Conservation (phyloP, 2,888 invertebrate species). For the Dyspetes luteomarginatus region DNA sequence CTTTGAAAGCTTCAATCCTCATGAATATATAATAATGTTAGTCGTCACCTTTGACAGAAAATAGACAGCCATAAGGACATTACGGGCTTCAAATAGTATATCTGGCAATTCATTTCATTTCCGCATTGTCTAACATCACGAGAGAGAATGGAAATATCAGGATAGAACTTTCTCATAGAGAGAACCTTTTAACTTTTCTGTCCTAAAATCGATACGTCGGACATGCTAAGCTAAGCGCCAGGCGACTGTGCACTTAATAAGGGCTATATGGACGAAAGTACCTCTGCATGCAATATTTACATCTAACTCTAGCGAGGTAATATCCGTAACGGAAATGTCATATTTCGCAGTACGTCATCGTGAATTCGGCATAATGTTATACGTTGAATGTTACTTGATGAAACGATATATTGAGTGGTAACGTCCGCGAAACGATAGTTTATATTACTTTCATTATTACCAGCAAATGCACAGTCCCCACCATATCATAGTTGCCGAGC, state of each 20-base stretch:
- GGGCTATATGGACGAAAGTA: background rate
- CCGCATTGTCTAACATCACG: background rate
- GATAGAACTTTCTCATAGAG: background rate
- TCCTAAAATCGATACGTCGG: slow-evolving; percentile 18
- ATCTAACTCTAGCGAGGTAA: background rate
- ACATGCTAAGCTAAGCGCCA: background rate
- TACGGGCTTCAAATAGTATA: background rate
- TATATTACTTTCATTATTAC: slow-evolving; percentile 4
- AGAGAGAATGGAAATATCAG: slow-evolving; percentile 1
- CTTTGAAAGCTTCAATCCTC: too few species aligned
- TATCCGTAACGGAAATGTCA: slow-evolving; percentile 17
- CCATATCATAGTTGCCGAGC: background rate
- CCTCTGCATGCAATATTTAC: background rate
- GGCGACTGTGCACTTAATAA: background rate
- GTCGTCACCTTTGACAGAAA: background rate
- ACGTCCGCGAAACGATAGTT: background rate
- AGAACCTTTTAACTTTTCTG: slow-evolving; percentile 13
- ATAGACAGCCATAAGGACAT: background rate
- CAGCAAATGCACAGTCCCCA: background rate
- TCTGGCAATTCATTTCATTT: slow-evolving; percentile 14
- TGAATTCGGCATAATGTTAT: slow-evolving; percentile 43
- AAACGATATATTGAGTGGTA: background rate
- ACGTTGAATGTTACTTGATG: background rate
- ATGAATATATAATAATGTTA: background rate
- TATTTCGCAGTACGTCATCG: slow-evolving; percentile 51